Base-by-base conservation (phyloP, 2,888 invertebrate genomes). In the Nyleta sp. region DNA sequence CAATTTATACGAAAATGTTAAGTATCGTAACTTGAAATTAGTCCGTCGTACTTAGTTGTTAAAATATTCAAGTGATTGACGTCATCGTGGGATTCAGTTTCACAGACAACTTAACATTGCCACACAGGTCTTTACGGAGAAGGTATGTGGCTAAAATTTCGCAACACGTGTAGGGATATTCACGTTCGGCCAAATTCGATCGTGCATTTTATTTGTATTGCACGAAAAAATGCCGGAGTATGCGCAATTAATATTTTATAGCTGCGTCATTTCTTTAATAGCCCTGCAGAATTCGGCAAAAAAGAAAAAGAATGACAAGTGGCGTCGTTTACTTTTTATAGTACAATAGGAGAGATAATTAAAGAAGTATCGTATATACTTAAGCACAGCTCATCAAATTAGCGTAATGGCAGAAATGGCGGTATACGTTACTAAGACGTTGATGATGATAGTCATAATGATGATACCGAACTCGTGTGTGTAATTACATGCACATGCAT, bases 371-470 rank as follows among this genome's bases (percentile, higher is more conserved):
- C 52, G 20, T 15, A 20, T 10, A 40, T 33, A 50, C 17, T 55
- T 46, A 52, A 57, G 50, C n/a, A 28, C 33, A 31, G 53, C 62
- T 62, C 53, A 71, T 71, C 53, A 62, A 71, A 60, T 71, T 71
- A 62, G 28, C 22, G 52, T 50, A 70, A 70, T 52, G 59, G 55
- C 35, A 40, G 18, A 70, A 52, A 60, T 22, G 60, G 28, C 53
- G 44, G 22, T 40, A 17, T 55, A 42, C 18, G 33, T 74, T 67
- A 60, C 42, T 13, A 50, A 22, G 35, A 60, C 42, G 46, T 17
- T 55, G 40, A 62, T 50, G 55, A 62, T 68, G 55, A 68, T 68
- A 53, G 68, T 60, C 75, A 55, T 68, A 75, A 68, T 68, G 40
- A 75, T 55, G 62, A 68, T 55, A 24, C 38, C 68, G 62, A 53